phyloP scores from a whole-genome alignment of 2,888 invertebrate genomes.

The Pheosia tremula region DNA sequence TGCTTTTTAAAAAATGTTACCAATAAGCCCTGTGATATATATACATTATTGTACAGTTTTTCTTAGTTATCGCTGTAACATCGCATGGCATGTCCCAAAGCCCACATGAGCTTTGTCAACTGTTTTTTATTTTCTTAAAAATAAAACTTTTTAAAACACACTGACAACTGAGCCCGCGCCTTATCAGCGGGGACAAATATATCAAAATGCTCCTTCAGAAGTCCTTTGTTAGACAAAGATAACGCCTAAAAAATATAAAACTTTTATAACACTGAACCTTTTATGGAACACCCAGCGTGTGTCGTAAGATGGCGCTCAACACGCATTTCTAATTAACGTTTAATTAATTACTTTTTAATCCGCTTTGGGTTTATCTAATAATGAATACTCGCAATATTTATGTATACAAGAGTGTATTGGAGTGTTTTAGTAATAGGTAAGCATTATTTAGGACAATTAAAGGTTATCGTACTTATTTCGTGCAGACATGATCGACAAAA shows the following conservation, averaged over 20 bases:
- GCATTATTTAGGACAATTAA: neutral
- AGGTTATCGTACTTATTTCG: neutral
- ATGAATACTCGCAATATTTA: neutral
- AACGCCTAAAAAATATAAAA: slow-evolving; percentile 60
- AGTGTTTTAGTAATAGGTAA: neutral
- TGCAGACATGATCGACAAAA: neutral
- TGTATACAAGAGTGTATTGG: neutral
- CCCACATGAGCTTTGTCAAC: neutral
- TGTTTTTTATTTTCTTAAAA: neutral
- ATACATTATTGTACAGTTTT: no score
- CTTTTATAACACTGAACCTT: slow-evolving; percentile 42
- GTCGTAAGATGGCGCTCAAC: slow-evolving; percentile 18
- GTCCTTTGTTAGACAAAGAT: slow-evolving; percentile 64
- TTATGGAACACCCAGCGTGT: slow-evolving; percentile 52
- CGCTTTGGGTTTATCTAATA: slow-evolving; percentile 1
- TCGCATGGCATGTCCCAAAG: neutral
- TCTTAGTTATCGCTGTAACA: no score
- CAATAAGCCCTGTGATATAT: no score
- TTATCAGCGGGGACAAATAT: slow-evolving; percentile 66
- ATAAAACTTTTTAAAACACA: slow-evolving; percentile 13
- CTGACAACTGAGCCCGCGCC: slow-evolving; percentile 25
- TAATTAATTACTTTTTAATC: slow-evolving; percentile 6
- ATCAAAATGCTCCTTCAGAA: slow-evolving; percentile 73
- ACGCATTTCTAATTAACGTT: neutral
- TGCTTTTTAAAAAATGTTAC: no score